phyloP scores from a whole-genome alignment of 2,888 invertebrate species.

The Heliconius charithonia region DNA sequence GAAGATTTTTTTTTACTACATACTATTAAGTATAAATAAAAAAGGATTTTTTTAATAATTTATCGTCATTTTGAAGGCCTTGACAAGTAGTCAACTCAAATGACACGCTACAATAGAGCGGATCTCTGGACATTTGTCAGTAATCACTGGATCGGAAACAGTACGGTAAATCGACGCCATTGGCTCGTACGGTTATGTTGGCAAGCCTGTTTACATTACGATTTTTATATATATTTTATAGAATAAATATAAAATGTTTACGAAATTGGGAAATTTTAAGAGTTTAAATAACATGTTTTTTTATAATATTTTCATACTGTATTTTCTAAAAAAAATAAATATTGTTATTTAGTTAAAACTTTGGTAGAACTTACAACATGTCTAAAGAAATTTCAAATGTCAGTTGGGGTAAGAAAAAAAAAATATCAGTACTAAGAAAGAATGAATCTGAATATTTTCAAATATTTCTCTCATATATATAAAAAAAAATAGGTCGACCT shows the following conservation, averaged over 20 bases:
- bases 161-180: slow-evolving; percentile 59
- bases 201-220: slow-evolving; percentile 15
- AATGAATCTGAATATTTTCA: not conserved
- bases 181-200: slow-evolving; percentile 28
- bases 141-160: slow-evolving; percentile 72
- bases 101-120: slow-evolving; percentile 27
- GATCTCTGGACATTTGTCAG: slow-evolving; percentile 50
- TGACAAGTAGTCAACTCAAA: slow-evolving; percentile 28
- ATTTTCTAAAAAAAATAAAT: too few relatives aligned
- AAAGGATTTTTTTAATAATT: slow-evolving; percentile 1
- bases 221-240: not conserved
- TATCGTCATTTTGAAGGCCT: slow-evolving; percentile 21
- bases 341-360: too few relatives aligned
- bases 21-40: not conserved
- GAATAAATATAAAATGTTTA: not conserved
- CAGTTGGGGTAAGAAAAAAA: too few relatives aligned
- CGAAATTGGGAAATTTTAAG: not conserved
- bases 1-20: too few relatives aligned
- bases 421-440: too few relatives aligned
- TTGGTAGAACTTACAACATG: not conserved
- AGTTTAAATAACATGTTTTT: not conserved
- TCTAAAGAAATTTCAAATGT: not conserved
- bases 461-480: not conserved
- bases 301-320: not conserved
- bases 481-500: not conserved